These are phyloP conservation scores for Bubalus kerabau DNA, from an alignment of 2,113 vertebrate genomes.

Conservation along the genomic window DNA sequence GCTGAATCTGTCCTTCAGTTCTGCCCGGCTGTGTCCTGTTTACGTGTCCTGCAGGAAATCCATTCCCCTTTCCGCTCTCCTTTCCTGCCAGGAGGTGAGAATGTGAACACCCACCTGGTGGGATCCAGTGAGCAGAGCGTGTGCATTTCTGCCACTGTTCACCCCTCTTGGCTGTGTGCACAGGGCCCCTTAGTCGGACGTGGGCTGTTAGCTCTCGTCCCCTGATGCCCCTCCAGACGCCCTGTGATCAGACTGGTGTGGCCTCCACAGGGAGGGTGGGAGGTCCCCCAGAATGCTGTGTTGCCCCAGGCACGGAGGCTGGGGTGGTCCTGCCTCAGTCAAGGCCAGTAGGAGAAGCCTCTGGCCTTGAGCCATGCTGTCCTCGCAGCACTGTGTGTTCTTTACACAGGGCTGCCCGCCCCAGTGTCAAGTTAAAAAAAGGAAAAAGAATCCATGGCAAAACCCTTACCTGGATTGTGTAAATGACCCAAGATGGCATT, in stretches of 20 bases:
- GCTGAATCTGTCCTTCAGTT: not conserved
- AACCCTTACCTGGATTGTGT: conserved; percentile 36
- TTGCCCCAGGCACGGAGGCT: not conserved
- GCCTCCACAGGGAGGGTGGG: not conserved
- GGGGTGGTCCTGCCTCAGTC: not conserved
- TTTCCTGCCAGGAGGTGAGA: not conserved
- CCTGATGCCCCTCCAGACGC: not conserved
- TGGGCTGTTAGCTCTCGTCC: not conserved
- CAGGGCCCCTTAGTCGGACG: not conserved
- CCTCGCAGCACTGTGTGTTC: not conserved
- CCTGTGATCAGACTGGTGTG: not conserved
- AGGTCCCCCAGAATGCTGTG: not conserved
- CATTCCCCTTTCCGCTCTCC: not conserved
- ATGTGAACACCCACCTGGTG: not conserved
- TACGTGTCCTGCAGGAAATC: not conserved
- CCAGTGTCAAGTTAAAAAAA: not conserved
- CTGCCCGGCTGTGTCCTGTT: not conserved
- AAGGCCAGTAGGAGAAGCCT: not conserved
- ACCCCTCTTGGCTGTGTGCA: not conserved
- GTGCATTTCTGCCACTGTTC: not conserved
- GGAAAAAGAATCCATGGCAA: not conserved
- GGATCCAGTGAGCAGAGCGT: not conserved
- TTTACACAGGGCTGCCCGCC: not conserved
- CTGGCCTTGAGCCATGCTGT: not conserved
- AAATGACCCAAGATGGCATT: not conserved